Base-by-base conservation (phyloP, 2,113 vertebrate genomes). In the Gadus macrocephalus region DNA sequence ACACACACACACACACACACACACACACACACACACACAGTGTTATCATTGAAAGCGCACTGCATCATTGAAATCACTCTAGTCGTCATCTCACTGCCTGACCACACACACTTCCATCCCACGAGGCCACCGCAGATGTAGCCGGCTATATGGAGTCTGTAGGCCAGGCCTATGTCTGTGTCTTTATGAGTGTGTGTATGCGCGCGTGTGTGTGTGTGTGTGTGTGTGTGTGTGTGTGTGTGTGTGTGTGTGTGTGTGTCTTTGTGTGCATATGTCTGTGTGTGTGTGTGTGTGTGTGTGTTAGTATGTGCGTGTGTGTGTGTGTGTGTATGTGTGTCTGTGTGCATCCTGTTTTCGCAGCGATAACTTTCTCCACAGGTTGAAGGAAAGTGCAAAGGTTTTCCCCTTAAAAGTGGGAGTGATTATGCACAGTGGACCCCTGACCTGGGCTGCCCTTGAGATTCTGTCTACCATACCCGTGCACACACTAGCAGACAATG, bases 111-210 rank as follows among this genome's bases (percentile, higher is more conserved):
- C 78, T 79, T 87, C 85, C 78, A 63, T 69, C 78, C 58, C 22
- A 67, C 68, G 58, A 79, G 86, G 88, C 87, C 86, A 86, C 87
- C 85, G 75, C 87, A 73, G 28, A 69, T 67, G 4, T 7, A 77
- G 67, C 20, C 71, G 49, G 64, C 75, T 81, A 73, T 71, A 53
- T 63, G 68, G 69, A 64, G 66, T 66, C 66, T 59, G 14, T n/a
- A 63, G 62, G 66, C 64, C 75, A 77, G 72, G 65, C 76, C 59
- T 75, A 79, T 58, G 27, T 62, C n/a, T 31, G 49, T 53, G 4
- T 53, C 9, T 67, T 78, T 72, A 75, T 77, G 69, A 66, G 42
- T 25, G 64, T 20, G 71, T 71, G 68, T 69, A 35, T 25, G 71
- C 76, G 17, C 77, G 27, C 35, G 35, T 9, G 62, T 31, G 62